These are phyloP conservation scores for Gasterosteus aculeatus DNA, from an alignment of 2,113 vertebrate genomes.

Conservation along the genomic window DNA sequence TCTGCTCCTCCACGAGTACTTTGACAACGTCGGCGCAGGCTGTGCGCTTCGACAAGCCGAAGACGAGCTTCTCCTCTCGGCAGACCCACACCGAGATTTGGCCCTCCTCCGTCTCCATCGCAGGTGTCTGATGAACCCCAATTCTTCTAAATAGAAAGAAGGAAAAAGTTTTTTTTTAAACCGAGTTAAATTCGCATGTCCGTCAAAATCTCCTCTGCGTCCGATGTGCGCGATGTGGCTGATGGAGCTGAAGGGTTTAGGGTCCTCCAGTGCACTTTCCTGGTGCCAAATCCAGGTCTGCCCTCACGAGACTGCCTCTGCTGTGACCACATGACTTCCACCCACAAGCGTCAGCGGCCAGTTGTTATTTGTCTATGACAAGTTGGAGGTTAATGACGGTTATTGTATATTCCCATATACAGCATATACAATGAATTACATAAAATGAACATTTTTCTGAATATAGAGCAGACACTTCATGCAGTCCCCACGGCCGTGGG, in stretches of 20 bases:
- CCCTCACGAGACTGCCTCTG: conserved; percentile 28
- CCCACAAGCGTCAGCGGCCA: background rate
- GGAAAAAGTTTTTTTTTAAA: background rate
- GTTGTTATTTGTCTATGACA: background rate
- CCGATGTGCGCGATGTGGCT: conserved; percentile 12
- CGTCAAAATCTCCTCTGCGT: background rate
- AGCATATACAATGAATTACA: no score
- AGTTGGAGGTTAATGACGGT: background rate
- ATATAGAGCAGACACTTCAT: background rate
- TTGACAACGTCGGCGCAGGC: conserved; percentile 92
- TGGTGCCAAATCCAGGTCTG: conserved; percentile 6
- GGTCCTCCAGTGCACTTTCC: conserved; percentile 21
- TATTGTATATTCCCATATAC: background rate
- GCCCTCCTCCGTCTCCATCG: conserved; percentile 85
- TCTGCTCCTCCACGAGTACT: conserved; percentile 88
- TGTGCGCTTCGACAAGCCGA: conserved; percentile 90
- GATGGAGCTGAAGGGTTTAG: background rate
- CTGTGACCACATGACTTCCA: conserved; percentile 65
- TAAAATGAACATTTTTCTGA: no score
- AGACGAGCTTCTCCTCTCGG: conserved; percentile 92
- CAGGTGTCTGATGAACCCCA: background rate
- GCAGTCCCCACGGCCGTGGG: background rate
- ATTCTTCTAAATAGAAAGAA: background rate
- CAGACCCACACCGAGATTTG: conserved; percentile 94
- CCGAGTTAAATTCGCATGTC: conserved; percentile 8